These are phyloP conservation scores for Limnephilus marmoratus DNA, from an alignment of 2,888 invertebrate genomes.

Conservation along the genomic window DNA sequence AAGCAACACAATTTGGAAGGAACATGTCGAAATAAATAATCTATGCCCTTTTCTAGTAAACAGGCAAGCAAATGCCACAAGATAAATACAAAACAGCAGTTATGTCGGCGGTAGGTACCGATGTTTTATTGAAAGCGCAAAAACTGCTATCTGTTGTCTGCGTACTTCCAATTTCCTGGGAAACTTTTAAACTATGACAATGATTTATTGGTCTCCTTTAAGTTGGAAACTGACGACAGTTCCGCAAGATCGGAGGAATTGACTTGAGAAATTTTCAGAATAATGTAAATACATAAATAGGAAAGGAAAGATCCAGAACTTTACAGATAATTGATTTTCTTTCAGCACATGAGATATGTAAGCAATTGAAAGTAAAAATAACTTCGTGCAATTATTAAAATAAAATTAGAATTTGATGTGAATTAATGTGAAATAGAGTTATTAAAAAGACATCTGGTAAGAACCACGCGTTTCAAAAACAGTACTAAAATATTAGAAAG, in stretches of 20 bases:
- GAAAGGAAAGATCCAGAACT: not conserved
- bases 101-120: not conserved
- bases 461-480: too few relatives aligned
- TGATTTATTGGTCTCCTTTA: constrained; percentile 33
- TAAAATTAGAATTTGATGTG: too few relatives aligned
- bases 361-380: not conserved
- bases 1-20: not conserved
- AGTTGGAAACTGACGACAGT: constrained; percentile 29
- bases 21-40: not conserved
- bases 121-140: constrained; percentile 21
- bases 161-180: constrained; percentile 6
- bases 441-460: too few relatives aligned
- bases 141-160: constrained; percentile 11
- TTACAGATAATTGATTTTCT: not conserved
- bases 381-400: not conserved
- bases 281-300: constrained; percentile 14
- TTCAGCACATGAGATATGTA: not conserved
- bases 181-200: constrained; percentile 39
- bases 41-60: not conserved
- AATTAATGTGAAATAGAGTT: too few relatives aligned
- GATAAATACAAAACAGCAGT: not conserved
- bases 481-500: too few relatives aligned
- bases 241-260: constrained; percentile 16
- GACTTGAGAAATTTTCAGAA: not conserved
- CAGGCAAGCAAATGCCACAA: constrained; percentile 1